phyloP scores from a whole-genome alignment of 2,797 vertebrate species.

The Furcifer pardalis region DNA sequence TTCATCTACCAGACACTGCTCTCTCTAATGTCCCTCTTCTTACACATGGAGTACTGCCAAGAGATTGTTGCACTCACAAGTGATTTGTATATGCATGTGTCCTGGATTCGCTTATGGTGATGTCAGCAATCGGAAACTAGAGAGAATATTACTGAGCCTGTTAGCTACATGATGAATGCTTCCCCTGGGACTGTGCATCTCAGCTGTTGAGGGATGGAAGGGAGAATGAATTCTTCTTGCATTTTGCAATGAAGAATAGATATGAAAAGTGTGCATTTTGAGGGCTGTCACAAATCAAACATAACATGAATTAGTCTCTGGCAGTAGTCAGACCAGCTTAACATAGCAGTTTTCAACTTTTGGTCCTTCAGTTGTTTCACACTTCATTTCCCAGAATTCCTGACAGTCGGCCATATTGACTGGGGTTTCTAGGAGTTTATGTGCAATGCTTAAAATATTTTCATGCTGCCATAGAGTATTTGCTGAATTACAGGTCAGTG shows the following conservation, averaged over 20 bases:
- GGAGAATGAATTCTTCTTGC: not conserved
- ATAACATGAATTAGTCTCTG: no score
- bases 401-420: no score
- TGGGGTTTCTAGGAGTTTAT: no score
- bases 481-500: not conserved
- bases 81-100: not conserved
- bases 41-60: not conserved
- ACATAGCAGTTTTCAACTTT: no score
- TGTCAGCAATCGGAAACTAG: not conserved
- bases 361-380: no score
- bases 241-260: slow-evolving; percentile 2
- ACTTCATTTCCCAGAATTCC: no score
- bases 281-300: not conserved
- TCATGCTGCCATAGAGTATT: not conserved
- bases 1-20: slow-evolving; percentile 45
- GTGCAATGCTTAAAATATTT: not conserved
- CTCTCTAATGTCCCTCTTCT: slow-evolving; percentile 11
- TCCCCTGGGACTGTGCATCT: not conserved
- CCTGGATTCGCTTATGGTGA: not conserved
- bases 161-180: slow-evolving; percentile 4
- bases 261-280: not conserved
- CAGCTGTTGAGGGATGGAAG: not conserved
- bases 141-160: not conserved
- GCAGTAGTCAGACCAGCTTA: not conserved
- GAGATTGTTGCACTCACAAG: not conserved